Conservation (phyloP, 2,888 invertebrate species). For the Drosophila kanekoi region DNA sequence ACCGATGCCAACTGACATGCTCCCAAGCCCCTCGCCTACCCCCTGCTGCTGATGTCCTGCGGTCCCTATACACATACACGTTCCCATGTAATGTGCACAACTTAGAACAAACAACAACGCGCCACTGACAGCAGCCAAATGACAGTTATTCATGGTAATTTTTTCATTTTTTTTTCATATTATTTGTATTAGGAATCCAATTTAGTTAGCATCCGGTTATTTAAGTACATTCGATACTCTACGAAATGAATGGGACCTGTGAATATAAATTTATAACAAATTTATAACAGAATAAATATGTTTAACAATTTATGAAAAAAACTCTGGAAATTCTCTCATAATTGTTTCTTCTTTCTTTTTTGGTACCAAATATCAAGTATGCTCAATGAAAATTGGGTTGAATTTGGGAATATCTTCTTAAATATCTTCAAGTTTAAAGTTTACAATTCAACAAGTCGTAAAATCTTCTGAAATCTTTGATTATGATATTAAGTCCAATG, state of each 20-base stretch:
- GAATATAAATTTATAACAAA: too few species aligned
- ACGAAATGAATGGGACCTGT: neutral
- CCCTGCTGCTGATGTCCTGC: slow-evolving; percentile 42
- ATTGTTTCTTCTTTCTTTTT: too few species aligned
- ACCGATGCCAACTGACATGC: slow-evolving; percentile 45
- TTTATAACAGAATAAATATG: too few species aligned
- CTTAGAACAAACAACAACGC: slow-evolving; percentile 54
- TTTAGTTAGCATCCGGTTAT: slow-evolving; percentile 12
- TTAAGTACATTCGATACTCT: slow-evolving; percentile 26
- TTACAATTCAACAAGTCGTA: too few species aligned
- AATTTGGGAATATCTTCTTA: too few species aligned
- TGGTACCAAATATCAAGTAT: too few species aligned
- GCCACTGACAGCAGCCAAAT: slow-evolving; percentile 47
- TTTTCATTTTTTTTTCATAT: slow-evolving; percentile 34
- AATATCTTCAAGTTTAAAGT: too few species aligned
- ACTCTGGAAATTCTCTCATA: too few species aligned
- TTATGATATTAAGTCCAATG: too few species aligned
- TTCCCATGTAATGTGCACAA: slow-evolving; percentile 67
- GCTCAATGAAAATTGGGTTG: too few species aligned
- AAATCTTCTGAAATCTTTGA: too few species aligned
- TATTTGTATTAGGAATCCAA: slow-evolving; percentile 26
- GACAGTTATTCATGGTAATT: slow-evolving; percentile 76
- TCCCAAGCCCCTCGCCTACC: neutral
- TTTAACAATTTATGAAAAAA: too few species aligned
- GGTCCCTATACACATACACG: slow-evolving; percentile 53